A percentile compares a stretch with the other conserved stretches of the same genome.
phyloP scores from a whole-genome alignment of 2,113 vertebrate genomes.

The Grammomys dolichurus region DNA sequence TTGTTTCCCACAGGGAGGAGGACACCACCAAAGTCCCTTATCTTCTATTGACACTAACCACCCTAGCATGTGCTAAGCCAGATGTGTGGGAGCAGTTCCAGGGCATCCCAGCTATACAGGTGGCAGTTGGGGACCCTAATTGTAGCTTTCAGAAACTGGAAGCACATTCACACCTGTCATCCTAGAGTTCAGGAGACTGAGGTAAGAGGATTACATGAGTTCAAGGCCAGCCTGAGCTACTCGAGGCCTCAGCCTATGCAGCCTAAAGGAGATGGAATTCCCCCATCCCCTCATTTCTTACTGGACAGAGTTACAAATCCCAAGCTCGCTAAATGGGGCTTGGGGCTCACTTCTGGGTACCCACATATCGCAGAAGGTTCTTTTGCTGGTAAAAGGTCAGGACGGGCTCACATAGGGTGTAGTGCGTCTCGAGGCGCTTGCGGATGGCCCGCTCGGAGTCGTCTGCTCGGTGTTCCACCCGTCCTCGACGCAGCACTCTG shows the following conservation, averaged over 20 bases:
- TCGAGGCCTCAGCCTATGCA: not conserved
- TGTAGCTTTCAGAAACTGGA: not conserved
- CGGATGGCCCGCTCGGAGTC: constrained; percentile 21
- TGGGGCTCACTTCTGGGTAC: not conserved
- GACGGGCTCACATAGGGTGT: constrained; percentile 54
- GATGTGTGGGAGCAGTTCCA: no score
- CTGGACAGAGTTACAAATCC: not conserved
- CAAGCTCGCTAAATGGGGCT: not conserved
- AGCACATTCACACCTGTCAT: not conserved
- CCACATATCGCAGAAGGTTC: constrained; percentile 65
- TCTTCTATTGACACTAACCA: not conserved
- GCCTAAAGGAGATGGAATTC: no score
- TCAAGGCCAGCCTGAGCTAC: not conserved
- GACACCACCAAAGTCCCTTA: not conserved
- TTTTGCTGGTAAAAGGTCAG: constrained; percentile 75
- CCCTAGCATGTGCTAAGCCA: not conserved
- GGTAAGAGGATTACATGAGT: not conserved
- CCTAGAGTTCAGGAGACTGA: no score
- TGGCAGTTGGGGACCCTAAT: not conserved
- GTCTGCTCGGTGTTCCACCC: not conserved
- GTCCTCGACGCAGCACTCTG: constrained; percentile 20
- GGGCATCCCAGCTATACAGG: no score
- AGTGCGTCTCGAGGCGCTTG: constrained; percentile 62
- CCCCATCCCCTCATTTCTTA: no score
- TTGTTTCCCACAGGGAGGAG: not conserved